These are phyloP conservation scores for Melangyna quadrimaculata DNA, from an alignment of 2,888 invertebrate species.

Conservation along the genomic window DNA sequence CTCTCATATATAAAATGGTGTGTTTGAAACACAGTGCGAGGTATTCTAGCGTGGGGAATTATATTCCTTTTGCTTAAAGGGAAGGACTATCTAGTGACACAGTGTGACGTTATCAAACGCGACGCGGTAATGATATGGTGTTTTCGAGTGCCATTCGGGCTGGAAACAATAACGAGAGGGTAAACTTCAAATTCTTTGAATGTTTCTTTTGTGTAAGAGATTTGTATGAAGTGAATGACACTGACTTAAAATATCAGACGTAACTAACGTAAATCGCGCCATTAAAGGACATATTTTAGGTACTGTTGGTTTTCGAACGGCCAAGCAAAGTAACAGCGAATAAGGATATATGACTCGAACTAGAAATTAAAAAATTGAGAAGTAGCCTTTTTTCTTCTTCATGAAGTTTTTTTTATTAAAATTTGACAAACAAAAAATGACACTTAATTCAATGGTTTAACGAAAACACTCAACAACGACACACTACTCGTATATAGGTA, in stretches of 20 bases:
- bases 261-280: neutral
- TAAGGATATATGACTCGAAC: neutral
- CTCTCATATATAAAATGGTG: neutral
- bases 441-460: neutral
- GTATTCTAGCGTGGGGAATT: slow-evolving; percentile 23
- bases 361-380: neutral
- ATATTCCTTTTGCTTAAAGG: slow-evolving; percentile 12
- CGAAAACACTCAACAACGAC: neutral
- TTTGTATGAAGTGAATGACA: slow-evolving; percentile 16
- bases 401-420: neutral
- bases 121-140: slow-evolving; percentile 32
- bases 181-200: slow-evolving; percentile 57
- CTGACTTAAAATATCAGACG: slow-evolving; percentile 1
- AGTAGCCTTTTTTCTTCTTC: neutral
- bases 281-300: neutral
- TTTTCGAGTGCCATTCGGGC: slow-evolving; percentile 29
- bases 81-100: neutral
- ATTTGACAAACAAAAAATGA: neutral
- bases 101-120: slow-evolving; percentile 46
- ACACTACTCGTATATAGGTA: neutral
- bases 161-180: slow-evolving; percentile 45
- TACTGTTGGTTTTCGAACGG: slow-evolving; percentile 6
- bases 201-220: slow-evolving; percentile 15
- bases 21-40: slow-evolving; percentile 7
- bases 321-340: neutral